Evolutionary conservation across 2,797 vertebrate species (phyloP).

Genomic region (Balearica regulorum): DNA sequence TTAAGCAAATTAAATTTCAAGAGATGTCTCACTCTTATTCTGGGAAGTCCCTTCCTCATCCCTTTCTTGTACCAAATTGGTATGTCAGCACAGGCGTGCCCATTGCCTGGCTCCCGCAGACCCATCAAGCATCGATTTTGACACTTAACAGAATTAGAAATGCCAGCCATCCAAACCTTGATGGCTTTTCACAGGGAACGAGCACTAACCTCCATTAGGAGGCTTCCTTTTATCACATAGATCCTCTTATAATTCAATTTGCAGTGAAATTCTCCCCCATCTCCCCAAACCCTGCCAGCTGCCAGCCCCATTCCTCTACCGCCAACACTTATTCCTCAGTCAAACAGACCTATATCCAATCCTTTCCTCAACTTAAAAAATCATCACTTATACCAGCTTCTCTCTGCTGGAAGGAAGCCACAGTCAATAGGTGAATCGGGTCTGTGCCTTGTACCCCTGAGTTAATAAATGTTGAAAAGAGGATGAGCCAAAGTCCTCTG

Average conservation of each 20-base stretch:
- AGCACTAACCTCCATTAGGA: slow-evolving; percentile 57
- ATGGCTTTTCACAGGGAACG: slow-evolving; percentile 29
- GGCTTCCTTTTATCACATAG: slow-evolving; percentile 44
- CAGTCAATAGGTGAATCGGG: slow-evolving; percentile 18
- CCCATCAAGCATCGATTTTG: slow-evolving; percentile 53
- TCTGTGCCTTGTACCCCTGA: slow-evolving; percentile 7
- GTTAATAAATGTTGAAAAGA: slow-evolving; percentile 38
- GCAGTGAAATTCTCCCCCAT: slow-evolving; percentile 4
- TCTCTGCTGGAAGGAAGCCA: slow-evolving; percentile 16
- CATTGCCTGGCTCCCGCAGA: slow-evolving; percentile 34
- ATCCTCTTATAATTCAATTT: slow-evolving; percentile 58
- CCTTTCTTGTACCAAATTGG: slow-evolving; percentile 42
- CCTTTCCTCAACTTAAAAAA: not conserved
- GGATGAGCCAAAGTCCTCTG: not conserved
- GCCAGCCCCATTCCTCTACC: not conserved
- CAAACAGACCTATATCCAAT: not conserved
- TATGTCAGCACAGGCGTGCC: slow-evolving; percentile 47
- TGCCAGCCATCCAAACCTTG: slow-evolving; percentile 26
- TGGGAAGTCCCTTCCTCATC: slow-evolving; percentile 7
- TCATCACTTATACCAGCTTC: not conserved
- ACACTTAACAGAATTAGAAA: slow-evolving; percentile 70
- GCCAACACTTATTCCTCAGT: not conserved
- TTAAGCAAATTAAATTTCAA: slow-evolving; percentile 71
- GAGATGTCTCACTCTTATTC: slow-evolving; percentile 48
- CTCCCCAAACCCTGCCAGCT: slow-evolving; percentile 31